phyloP scores from a whole-genome alignment of 2,797 vertebrate species.

The Anguilla marmorata region DNA sequence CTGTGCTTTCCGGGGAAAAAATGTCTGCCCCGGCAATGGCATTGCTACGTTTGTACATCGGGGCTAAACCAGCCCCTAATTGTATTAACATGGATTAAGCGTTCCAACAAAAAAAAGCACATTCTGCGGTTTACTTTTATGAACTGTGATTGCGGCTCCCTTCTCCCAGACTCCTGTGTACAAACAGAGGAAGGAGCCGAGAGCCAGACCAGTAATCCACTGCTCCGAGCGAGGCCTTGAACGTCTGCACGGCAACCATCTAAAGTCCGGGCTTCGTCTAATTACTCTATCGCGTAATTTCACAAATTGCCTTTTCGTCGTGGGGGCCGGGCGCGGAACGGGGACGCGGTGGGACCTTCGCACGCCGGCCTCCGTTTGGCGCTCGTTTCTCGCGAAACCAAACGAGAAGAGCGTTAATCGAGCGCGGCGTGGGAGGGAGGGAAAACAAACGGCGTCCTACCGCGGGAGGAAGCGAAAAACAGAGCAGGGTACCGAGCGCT shows the following conservation, averaged over 20 bases:
- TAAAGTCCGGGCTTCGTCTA: constrained; percentile 77
- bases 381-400: constrained; percentile 84
- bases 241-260: constrained; percentile 80
- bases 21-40: constrained; percentile 70
- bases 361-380: constrained; percentile 79
- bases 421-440: not conserved
- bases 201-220: constrained; percentile 76
- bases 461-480: constrained; percentile 20
- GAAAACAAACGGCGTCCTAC: constrained; percentile 1
- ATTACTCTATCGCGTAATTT: constrained; percentile 86
- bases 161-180: constrained; percentile 83
- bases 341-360: constrained; percentile 78
- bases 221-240: constrained; percentile 62
- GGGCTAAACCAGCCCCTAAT: constrained; percentile 89
- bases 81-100: constrained; percentile 82
- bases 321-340: constrained; percentile 80
- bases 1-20: constrained; percentile 76
- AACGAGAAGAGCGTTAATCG: constrained; percentile 66
- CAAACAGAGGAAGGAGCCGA: constrained; percentile 78
- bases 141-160: constrained; percentile 81
- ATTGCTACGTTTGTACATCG: constrained; percentile 83
- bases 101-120: constrained; percentile 69
- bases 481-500: constrained; percentile 12
- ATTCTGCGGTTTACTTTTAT: constrained; percentile 82
- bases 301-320: constrained; percentile 85